Evolutionary conservation across 2,888 invertebrate species (phyloP).

Genomic region (Tiliacea citrago): DNA sequence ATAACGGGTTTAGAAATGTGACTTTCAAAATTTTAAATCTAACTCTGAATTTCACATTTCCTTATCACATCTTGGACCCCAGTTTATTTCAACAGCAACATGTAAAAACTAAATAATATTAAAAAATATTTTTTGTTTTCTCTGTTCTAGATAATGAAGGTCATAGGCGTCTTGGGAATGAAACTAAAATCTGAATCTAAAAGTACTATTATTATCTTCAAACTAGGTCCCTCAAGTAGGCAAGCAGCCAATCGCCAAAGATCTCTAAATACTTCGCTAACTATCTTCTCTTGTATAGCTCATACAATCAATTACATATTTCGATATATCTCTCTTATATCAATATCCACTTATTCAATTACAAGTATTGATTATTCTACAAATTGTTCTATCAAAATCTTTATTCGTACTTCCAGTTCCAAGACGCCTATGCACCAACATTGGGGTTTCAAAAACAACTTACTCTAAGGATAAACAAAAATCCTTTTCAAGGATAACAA

Average conservation of each 20-base stretch:
- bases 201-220: slow-evolving; percentile 67
- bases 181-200: slow-evolving; percentile 60
- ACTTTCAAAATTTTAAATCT: slow-evolving; percentile 62
- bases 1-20: slow-evolving; percentile 67
- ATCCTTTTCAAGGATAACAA: slow-evolving; percentile 89
- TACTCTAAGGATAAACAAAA: slow-evolving; percentile 84
- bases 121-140: slow-evolving; percentile 82
- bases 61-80: slow-evolving; percentile 86
- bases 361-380: slow-evolving; percentile 55
- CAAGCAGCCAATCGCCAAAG: slow-evolving; percentile 60
- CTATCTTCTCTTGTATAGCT: slow-evolving; percentile 47
- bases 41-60: slow-evolving; percentile 76
- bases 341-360: slow-evolving; percentile 42
- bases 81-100: slow-evolving; percentile 85
- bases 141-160: slow-evolving; percentile 76
- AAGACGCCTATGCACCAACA: slow-evolving; percentile 59
- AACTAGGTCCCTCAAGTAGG: slow-evolving; percentile 66
- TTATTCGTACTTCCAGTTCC: slow-evolving; percentile 45
- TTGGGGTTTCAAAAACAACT: slow-evolving; percentile 76
- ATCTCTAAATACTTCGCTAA: slow-evolving; percentile 58
- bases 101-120: slow-evolving; percentile 84
- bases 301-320: slow-evolving; percentile 37
- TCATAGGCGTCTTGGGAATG: slow-evolving; percentile 55
- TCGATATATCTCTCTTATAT: slow-evolving; percentile 39
- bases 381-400: slow-evolving; percentile 56